Base-by-base conservation (phyloP, 30 jellyfish, hydroid and myxozoan species). In the Aurelia sp. region DNA sequence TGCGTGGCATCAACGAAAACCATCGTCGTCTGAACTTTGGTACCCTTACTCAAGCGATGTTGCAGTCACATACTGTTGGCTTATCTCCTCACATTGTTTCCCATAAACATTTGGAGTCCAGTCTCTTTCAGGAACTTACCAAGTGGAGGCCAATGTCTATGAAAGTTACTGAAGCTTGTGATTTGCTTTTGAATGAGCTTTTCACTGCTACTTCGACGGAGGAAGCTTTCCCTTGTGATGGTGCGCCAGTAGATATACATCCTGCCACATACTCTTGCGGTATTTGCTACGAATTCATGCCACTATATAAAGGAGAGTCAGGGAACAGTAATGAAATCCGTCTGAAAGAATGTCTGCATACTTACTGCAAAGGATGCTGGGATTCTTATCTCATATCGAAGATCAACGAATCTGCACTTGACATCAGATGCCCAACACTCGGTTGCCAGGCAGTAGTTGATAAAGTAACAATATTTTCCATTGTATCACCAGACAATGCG, bases 401-500 rank as follows among this genome's bases (percentile, higher is more conserved):
- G 33, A 21, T 59, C 0, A 18, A 59, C 69, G 69, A 21, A 2
- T 18, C 33, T 10, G 23, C 69, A 21, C 23, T 12, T 59, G 33
- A 21, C 33, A 59, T 59, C 69, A n/a, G 4, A n/a, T 59, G 69
- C 33, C 69, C 69, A 18, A 21, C 69, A 3, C 16, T 59, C 13
- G 69, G 69, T 21, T 59, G 69, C 33, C 69, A 59, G 33, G 23
- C 69, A 59, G 69, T 59, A 18, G 69, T 59, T 21, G 69, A 59
- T 21, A 59, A 9, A 35, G 69, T 59, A 21, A 59, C 69, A 21
- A 59, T 59, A 3, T 9, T 59, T 8, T 59, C 69, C 33, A n/a
- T 59, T 13, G 69, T 59, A 6, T n/a, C 23, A 6, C 23, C 23
- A 59, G 37, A 13, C 23, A 21, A n/a, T 59, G 69, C 69, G 18